These are phyloP conservation scores for Megalopta genalis DNA, from an alignment of 1,140 invertebrate species.

Conservation along the genomic window DNA sequence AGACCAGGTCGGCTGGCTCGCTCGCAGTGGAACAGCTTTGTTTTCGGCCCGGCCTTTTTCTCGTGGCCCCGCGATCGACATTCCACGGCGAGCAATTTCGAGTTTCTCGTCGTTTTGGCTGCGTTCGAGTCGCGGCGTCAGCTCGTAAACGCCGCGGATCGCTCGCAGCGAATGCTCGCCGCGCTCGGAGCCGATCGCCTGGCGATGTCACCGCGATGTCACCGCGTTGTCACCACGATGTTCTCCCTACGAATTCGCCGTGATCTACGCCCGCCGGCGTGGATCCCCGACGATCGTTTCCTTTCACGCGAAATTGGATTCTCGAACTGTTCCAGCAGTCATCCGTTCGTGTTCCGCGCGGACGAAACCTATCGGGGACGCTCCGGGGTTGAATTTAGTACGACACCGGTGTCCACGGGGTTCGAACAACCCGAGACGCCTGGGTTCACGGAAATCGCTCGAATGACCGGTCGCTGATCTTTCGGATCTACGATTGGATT, in stretches of 20 bases:
- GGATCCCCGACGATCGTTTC: slow-evolving; percentile 32
- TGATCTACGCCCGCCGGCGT: slow-evolving; percentile 33
- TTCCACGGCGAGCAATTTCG: background rate
- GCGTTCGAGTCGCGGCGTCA: background rate
- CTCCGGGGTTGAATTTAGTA: too few relatives aligned
- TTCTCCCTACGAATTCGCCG: slow-evolving; percentile 53
- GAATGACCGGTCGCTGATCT: too few relatives aligned
- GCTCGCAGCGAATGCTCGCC: background rate
- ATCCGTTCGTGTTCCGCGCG: slow-evolving; percentile 31
- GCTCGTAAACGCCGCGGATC: background rate
- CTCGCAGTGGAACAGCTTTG: background rate
- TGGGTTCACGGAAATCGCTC: too few relatives aligned
- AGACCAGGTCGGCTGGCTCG: background rate
- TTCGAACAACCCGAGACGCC: too few relatives aligned
- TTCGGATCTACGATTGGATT: too few relatives aligned
- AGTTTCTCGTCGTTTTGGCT: background rate
- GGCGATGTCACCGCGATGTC: too few relatives aligned
- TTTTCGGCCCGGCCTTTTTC: background rate
- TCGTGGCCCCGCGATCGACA: background rate
- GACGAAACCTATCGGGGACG: too few relatives aligned
- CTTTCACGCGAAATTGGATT: slow-evolving; percentile 54
- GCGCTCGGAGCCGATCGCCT: too few relatives aligned
- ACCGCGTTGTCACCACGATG: too few relatives aligned
- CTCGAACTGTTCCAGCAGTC: slow-evolving; percentile 42
- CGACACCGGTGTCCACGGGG: too few relatives aligned